Evolutionary conservation across 2,113 vertebrate species (phyloP).

Genomic region (Gambusia holbrooki): DNA sequence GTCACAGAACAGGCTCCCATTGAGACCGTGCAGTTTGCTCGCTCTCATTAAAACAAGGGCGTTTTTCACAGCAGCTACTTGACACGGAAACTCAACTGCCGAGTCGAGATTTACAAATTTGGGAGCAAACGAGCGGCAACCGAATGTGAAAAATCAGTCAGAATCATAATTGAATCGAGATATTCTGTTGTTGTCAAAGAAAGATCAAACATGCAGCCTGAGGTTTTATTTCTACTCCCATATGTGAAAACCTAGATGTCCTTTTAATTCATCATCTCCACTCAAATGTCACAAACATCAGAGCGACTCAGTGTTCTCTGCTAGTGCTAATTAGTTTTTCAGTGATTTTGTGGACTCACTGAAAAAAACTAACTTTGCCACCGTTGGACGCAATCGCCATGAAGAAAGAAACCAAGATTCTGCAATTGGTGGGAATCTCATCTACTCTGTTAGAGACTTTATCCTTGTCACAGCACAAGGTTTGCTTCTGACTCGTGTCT

Average conservation of each 20-base stretch:
- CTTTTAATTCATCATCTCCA: no score
- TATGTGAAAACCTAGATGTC: no score
- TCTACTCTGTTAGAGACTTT: background rate
- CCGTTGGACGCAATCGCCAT: background rate
- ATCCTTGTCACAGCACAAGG: no score
- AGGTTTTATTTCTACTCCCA: background rate
- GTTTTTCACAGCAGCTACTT: slow-evolving; percentile 52
- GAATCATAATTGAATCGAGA: background rate
- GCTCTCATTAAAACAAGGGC: slow-evolving; percentile 49
- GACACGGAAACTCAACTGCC: slow-evolving; percentile 20
- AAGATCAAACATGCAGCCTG: background rate
- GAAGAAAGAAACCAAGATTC: background rate
- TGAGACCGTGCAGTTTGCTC: slow-evolving; percentile 46
- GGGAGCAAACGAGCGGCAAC: no score
- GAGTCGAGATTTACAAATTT: slow-evolving; percentile 8
- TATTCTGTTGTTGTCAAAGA: background rate
- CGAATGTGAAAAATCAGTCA: no score
- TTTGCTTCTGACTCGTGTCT: no score
- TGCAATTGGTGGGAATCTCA: background rate
- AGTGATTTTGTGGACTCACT: background rate
- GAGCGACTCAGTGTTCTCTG: no score
- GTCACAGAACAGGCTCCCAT: slow-evolving; percentile 25
- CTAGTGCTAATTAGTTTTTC: no score
- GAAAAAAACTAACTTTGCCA: background rate
- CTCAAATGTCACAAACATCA: no score